A percentile compares a stretch with the other conserved stretches of the same genome.
Evolutionary conservation across 1,140 invertebrate species (phyloP).

Genomic region (Anoplophora glabripennis): DNA sequence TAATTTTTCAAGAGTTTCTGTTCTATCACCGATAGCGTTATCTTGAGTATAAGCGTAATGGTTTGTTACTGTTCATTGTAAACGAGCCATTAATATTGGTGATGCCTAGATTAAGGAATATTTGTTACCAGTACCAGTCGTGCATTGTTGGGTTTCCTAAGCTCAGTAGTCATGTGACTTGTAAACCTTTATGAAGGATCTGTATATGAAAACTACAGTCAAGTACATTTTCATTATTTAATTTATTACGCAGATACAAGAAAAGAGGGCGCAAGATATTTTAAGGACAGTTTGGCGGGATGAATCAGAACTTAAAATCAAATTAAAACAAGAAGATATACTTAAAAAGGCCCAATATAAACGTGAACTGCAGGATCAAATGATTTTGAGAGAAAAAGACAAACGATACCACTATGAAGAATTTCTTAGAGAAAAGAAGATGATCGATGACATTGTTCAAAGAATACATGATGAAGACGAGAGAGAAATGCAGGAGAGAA

Average conservation of each 20-base stretch:
- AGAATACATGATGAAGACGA: slow-evolving; percentile 48
- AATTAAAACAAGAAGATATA: slow-evolving; percentile 33
- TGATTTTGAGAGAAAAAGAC: slow-evolving; percentile 44
- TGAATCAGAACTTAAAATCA: slow-evolving; percentile 32
- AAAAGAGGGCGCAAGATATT: slow-evolving; percentile 23
- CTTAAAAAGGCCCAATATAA: slow-evolving; percentile 43
- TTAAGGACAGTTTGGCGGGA: slow-evolving; percentile 27
- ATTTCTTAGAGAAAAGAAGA: slow-evolving; percentile 48
- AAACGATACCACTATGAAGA: slow-evolving; percentile 47
- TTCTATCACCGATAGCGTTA: no score
- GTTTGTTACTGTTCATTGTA: no score
- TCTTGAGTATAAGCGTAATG: no score
- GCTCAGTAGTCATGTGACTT: no score
- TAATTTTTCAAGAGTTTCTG: no score
- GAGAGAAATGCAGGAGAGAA: slow-evolving; percentile 40
- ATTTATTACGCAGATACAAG: slow-evolving; percentile 22
- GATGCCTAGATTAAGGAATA: no score
- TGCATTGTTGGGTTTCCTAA: no score
- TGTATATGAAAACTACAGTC: no score
- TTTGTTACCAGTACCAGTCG: no score
- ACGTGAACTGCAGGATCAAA: slow-evolving; percentile 48
- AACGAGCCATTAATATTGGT: no score
- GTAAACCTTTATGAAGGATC: no score
- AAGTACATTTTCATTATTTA: no score
- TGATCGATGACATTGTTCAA: slow-evolving; percentile 48